phyloP scores from a whole-genome alignment of 2,113 vertebrate genomes.

The Pterocles gutturalis region DNA sequence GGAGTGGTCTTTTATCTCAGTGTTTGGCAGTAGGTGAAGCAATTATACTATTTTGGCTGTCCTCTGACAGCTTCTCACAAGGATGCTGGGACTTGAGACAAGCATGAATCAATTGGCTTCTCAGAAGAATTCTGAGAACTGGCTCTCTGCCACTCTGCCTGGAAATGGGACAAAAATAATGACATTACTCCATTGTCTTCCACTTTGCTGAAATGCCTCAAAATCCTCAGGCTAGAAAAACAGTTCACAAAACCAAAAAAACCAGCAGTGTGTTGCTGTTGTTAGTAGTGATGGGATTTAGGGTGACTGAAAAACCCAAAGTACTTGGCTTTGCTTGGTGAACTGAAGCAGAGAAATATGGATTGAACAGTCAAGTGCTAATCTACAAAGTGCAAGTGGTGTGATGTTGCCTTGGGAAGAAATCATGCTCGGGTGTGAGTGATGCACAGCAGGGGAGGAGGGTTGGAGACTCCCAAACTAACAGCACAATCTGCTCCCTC shows the following conservation, averaged over 20 bases:
- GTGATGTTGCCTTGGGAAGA: not conserved
- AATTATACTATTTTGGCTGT: constrained; percentile 8
- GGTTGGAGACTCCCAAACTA: not conserved
- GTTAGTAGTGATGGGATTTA: not conserved
- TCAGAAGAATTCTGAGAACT: constrained; percentile 16
- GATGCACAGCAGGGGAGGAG: not conserved
- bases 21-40: not conserved
- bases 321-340: not conserved
- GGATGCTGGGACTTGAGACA: constrained; percentile 9
- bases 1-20: not conserved
- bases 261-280: not conserved
- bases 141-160: constrained; percentile 11
- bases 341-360: not conserved
- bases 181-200: not conserved
- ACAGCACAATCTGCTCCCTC: rapidly evolving
- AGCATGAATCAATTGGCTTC: constrained; percentile 10
- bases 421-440: not conserved
- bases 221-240: not conserved
- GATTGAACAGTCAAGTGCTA: not conserved
- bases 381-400: not conserved
- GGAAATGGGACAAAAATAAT: constrained; percentile 20
- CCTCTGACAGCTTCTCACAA: constrained; percentile 28
- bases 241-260: not conserved
- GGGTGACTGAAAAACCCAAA: not conserved
- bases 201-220: not conserved